Base-by-base conservation (phyloP, 2,888 invertebrate species). In the Latrodectus hesperus region DNA sequence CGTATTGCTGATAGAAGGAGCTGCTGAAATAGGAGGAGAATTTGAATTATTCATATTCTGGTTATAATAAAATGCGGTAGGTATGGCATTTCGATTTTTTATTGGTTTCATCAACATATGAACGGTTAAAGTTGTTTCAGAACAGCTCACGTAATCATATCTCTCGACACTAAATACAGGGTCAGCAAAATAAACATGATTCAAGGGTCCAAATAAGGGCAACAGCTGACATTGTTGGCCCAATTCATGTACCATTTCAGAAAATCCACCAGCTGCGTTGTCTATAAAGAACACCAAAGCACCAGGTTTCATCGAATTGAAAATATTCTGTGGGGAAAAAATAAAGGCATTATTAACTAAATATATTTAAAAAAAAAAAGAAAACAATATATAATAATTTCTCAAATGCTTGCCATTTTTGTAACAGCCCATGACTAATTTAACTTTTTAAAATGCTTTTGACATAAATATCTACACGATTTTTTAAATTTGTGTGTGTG, bases 221-320 rank as follows among this genome's bases (percentile, higher is more conserved):
- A 26, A 9, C 14, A 81, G 64, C 6, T 17, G 8, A n/a, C 55
- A 81, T 22, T 73, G n/a, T 26, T 64, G 8, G 9, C 74, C 81
- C 9, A n/a, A 73, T 10, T 52, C 10, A 4, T 22, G 22, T 2
- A 81, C 12, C 74, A 74, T 14, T 67, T 67, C 10, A 17, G 65
- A 67, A 53, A 74, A 81, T 12, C 81, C 81, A 12, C 81, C 81
- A 12, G 73, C 73, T 12, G 81, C 81, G 53, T 81, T 81, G 68
- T 81, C 81, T n/a, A 74, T 74, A 14, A 65, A 74, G 8, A 81
- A 11, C 22, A 81, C 5, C 12, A 81, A 17, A 11, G 81, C 73
- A 38, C 74, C 81, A 17, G 26, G 52, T 38, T 73, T 74, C 81
- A 74, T 74, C 9, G 8, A 14, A 4, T n/a, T 9, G 26, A 81